Base-by-base conservation (phyloP, 2,113 vertebrate species). In the Sebastes schlegelii region DNA sequence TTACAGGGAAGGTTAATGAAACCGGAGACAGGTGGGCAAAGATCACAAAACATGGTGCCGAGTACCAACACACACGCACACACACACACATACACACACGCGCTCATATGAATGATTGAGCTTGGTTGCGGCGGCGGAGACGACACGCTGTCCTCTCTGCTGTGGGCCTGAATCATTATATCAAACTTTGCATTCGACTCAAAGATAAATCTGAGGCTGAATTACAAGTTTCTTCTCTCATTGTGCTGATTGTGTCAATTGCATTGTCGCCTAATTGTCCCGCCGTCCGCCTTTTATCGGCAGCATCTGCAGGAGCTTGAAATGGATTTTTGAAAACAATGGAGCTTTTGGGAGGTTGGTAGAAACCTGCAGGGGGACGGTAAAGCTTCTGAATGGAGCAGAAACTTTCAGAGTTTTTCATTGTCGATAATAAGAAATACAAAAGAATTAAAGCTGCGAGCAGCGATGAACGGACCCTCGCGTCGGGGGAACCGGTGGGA, bases 321-420 rank as follows among this genome's bases (percentile, higher is more conserved):
- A 74, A 82, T 88, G 58, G 77, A 75, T 85, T 83, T 85, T 52
- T 57, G 40, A 60, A 79, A 84, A 83, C 64, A 86, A 88, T 34
- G 48, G 77, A 57, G 74, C n/a, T 74, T 79, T 43, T 21, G 26
- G 34, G 60, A 64, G 42, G 79, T 66, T 7, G 40, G 10, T 16
- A 63, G 52, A 66, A 81, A 63, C 46, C 57, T 68, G 68, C 48
- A 62, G n/a, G 42, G 64, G n/a, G 1, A n/a, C 13, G 6, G 46
- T 34, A 34, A 14, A 60, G 57, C 19, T 13, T 48, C 17, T 14
- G 26, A 46, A 70, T 52, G 2, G 23, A 45, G 43, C 11, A 16
- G 55, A 67, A 23, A 26, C 34, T 17, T 34, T 34, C 34, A 34
- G 34, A 34, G 34, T 34, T 34, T 34, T 34, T 34, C 34, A 34